A percentile compares a stretch with the other conserved stretches of the same genome.
Evolutionary conservation across 2,113 vertebrate species (phyloP).

Genomic region (Strix uralensis): DNA sequence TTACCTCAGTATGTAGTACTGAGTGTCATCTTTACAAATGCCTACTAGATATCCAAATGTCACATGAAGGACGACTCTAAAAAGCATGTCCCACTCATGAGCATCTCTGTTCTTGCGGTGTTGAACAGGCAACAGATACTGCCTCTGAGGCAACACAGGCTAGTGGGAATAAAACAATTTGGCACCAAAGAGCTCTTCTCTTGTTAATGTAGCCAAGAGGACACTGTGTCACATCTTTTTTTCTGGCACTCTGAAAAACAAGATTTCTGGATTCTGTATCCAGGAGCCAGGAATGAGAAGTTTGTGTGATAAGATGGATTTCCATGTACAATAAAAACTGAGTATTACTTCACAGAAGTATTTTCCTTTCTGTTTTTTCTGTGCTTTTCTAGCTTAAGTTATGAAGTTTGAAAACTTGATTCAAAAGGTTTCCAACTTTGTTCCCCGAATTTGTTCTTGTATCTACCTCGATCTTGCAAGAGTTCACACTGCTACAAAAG

Average conservation of each 20-base stretch:
- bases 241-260: not conserved
- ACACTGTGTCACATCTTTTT: not conserved
- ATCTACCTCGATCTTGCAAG: not conserved
- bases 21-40: not conserved
- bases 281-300: not conserved
- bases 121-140: not conserved
- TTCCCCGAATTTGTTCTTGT: accelerated
- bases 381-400: not conserved
- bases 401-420: not conserved
- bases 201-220: not conserved
- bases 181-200: not conserved
- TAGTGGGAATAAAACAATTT: not conserved
- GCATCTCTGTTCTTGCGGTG: not conserved
- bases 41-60: not conserved
- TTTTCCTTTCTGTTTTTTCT: not conserved
- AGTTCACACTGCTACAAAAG: not conserved
- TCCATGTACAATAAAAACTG: not conserved
- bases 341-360: not conserved
- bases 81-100: not conserved
- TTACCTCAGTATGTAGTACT: not conserved
- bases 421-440: not conserved
- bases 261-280: not conserved
- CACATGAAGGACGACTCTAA: not conserved
- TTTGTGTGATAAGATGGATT: not conserved
- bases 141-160: not conserved